Conservation (phyloP, 2,113 vertebrate species). For the Onychorhynchus coronatus region DNA sequence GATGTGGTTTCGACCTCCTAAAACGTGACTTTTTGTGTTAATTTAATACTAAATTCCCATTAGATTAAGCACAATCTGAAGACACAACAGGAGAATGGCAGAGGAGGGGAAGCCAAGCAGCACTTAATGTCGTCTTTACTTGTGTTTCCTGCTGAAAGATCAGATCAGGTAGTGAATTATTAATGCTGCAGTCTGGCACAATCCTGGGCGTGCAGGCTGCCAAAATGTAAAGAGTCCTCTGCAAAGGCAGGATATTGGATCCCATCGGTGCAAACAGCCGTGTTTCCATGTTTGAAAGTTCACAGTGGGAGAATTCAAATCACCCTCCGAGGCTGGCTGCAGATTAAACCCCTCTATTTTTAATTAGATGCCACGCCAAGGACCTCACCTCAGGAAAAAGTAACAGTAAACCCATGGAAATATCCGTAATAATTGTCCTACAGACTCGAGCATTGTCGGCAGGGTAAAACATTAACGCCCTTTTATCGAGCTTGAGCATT, state of each 20-base stretch:
- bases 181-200: constrained; percentile 55
- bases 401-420: constrained; percentile 44
- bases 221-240: background rate
- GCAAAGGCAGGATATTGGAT: constrained; percentile 43
- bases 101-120: constrained; percentile 32
- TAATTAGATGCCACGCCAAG: constrained; percentile 3
- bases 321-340: background rate
- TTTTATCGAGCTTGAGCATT: constrained; percentile 23
- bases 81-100: background rate
- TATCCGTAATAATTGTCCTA: constrained; percentile 21
- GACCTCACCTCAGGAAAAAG: constrained; percentile 28
- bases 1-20: background rate
- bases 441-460: background rate
- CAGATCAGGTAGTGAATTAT: constrained; percentile 57
- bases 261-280: background rate
- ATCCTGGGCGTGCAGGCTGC: background rate
- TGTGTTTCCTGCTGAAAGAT: constrained; percentile 54
- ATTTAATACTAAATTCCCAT: constrained; percentile 35
- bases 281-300: constrained; percentile 29
- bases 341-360: constrained; percentile 46
- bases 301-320: constrained; percentile 57
- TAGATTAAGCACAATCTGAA: constrained; percentile 28
- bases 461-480: constrained; percentile 62
- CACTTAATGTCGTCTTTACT: constrained; percentile 43
- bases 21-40: background rate